A percentile compares a stretch with the other conserved stretches of the same genome.
These are phyloP conservation scores for Neocrepidodera transversa DNA, from an alignment of 2,888 invertebrate species.

Conservation along the genomic window DNA sequence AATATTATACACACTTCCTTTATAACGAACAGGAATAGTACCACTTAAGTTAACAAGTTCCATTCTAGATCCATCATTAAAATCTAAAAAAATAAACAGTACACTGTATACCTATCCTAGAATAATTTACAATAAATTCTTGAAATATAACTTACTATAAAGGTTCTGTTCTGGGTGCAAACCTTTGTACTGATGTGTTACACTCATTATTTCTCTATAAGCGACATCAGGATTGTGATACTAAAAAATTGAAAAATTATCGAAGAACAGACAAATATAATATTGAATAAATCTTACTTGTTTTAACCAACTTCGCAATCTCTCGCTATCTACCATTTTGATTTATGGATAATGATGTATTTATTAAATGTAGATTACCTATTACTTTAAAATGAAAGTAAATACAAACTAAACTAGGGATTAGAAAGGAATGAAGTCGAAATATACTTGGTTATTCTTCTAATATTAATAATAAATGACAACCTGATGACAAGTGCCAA, in stretches of 20 bases:
- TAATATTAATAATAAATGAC: too few relatives aligned
- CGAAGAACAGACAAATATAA: neutral
- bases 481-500: too few relatives aligned
- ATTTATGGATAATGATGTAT: neutral
- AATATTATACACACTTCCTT: conserved; percentile 91
- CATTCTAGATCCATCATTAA: conserved; percentile 84
- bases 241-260: conserved; percentile 59
- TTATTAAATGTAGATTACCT: neutral
- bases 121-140: too few relatives aligned
- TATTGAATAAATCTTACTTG: conserved; percentile 56
- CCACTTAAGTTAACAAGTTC: conserved; percentile 86
- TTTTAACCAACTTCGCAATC: conserved; percentile 62
- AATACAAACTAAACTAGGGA: too few relatives aligned
- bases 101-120: too few relatives aligned
- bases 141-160: conserved; percentile 69
- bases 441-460: too few relatives aligned
- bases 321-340: conserved; percentile 59
- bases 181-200: conserved; percentile 70
- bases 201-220: conserved; percentile 71
- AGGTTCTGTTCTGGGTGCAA: conserved; percentile 70
- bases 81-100: conserved; percentile 65
- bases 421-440: too few relatives aligned
- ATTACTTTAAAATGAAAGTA: too few relatives aligned
- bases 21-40: conserved; percentile 91
- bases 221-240: conserved; percentile 74